phyloP scores from a whole-genome alignment of 1,140 invertebrate genomes.

The Zaprionus kolodkinae region DNA sequence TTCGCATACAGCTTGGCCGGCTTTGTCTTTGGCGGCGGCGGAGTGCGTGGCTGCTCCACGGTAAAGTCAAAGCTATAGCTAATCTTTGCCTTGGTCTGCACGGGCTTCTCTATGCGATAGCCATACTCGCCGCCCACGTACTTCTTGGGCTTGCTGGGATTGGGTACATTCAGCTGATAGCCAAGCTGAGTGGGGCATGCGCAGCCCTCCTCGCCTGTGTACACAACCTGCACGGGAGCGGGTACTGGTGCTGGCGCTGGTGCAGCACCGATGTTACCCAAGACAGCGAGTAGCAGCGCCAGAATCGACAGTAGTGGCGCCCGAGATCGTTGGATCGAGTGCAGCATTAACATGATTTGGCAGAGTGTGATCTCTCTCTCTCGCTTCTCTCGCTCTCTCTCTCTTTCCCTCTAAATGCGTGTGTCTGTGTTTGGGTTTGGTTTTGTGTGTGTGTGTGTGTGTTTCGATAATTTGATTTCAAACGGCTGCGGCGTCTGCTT shows the following conservation, averaged over 20 bases:
- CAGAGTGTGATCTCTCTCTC: background rate
- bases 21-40: constrained; percentile 49
- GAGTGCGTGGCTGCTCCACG: constrained; percentile 70
- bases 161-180: constrained; percentile 73
- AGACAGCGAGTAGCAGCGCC: constrained; percentile 10
- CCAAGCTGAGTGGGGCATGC: constrained; percentile 68
- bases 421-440: background rate
- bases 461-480: background rate
- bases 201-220: constrained; percentile 72
- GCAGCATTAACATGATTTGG: constrained; percentile 18
- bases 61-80: constrained; percentile 77
- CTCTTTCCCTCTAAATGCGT: no score
- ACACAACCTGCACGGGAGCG: constrained; percentile 60
- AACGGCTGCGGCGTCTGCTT: constrained; percentile 51
- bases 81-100: constrained; percentile 71
- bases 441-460: no score
- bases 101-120: constrained; percentile 76
- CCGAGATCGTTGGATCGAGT: constrained; percentile 5
- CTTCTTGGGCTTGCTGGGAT: constrained; percentile 53
- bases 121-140: constrained; percentile 56
- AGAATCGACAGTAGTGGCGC: constrained; percentile 19
- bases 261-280: constrained; percentile 22
- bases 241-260: constrained; percentile 11
- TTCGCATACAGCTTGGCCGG: constrained; percentile 70
- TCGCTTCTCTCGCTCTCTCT: no score